phyloP scores from a whole-genome alignment of 2,888 invertebrate species.

The Ophion costatus region DNA sequence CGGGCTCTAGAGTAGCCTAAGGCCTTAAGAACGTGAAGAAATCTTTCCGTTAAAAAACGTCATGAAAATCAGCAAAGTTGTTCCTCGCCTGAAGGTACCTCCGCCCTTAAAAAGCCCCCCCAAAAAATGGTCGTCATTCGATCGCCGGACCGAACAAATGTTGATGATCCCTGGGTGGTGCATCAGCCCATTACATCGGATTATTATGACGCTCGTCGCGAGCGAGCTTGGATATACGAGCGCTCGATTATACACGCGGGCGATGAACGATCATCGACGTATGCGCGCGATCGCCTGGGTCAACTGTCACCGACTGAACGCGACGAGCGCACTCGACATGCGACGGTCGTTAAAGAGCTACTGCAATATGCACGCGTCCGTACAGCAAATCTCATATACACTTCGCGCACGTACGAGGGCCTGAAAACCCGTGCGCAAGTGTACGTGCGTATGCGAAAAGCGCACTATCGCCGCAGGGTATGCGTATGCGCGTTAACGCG shows the following conservation, averaged over 20 bases:
- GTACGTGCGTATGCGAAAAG: constrained; percentile 2
- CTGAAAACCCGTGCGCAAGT: not conserved
- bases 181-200: constrained; percentile 33
- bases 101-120: too few relatives aligned
- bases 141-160: constrained; percentile 45
- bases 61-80: too few relatives aligned
- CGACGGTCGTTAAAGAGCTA: constrained; percentile 52
- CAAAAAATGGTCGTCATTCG: not conserved
- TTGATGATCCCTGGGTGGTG: constrained; percentile 20
- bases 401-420: not conserved
- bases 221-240: constrained; percentile 13
- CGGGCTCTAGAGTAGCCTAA: too few relatives aligned
- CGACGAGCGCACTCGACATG: constrained; percentile 46
- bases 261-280: constrained; percentile 52
- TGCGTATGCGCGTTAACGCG: not conserved
- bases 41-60: too few relatives aligned
- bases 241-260: constrained; percentile 35
- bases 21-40: too few relatives aligned
- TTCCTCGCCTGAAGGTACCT: too few relatives aligned
- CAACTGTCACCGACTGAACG: constrained; percentile 59
- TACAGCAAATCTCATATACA: constrained; percentile 5
- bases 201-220: constrained; percentile 40
- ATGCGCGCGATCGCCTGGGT: constrained; percentile 30
- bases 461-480: not conserved
- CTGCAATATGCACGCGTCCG: constrained; percentile 13